Percentiles rank a stretch among this genome's conserved stretches.
Evolutionary conservation across 2,113 vertebrate species (phyloP).

Genomic region (Calyptommatus sinebrachiatus): DNA sequence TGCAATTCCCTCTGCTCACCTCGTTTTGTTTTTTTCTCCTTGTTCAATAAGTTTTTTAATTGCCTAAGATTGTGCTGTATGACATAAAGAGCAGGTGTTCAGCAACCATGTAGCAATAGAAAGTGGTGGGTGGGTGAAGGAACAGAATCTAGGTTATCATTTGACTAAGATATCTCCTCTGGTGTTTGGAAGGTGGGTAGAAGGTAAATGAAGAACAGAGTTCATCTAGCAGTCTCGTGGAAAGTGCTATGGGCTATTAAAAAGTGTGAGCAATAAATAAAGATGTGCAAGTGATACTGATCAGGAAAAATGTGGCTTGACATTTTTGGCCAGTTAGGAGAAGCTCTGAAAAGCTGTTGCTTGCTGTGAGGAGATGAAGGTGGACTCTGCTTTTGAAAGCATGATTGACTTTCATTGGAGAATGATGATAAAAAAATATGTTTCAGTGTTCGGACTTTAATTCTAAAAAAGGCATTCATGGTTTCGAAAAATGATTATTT

Average conservation of each 20-base stretch:
- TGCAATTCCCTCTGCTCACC: constrained; percentile 31
- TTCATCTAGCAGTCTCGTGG: constrained; percentile 23
- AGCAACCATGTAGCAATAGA: constrained; percentile 39
- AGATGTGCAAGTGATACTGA: constrained; percentile 23
- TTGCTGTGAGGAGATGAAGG: constrained; percentile 33
- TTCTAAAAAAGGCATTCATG: background rate
- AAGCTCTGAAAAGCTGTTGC: constrained; percentile 31
- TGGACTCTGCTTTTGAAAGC: background rate
- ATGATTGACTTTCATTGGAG: constrained; percentile 27
- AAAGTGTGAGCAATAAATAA: constrained; percentile 29
- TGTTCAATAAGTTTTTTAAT: constrained; percentile 57
- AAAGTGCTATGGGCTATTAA: constrained; percentile 1
- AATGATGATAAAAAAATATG: background rate
- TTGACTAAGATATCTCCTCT: constrained; percentile 37
- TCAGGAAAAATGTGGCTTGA: constrained; percentile 27
- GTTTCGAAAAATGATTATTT: background rate
- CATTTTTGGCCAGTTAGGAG: constrained; percentile 35
- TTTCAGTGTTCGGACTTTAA: constrained; percentile 15
- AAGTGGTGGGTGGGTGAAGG: background rate
- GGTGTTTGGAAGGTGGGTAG: constrained; percentile 8
- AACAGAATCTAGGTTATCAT: constrained; percentile 34
- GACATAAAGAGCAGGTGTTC: constrained; percentile 62
- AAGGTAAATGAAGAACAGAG: constrained; percentile 21
- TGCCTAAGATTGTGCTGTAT: constrained; percentile 46
- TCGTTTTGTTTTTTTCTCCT: constrained; percentile 43